Evolutionary conservation across 2,888 invertebrate genomes (phyloP).

Genomic region (Sinotaia quadrata): DNA sequence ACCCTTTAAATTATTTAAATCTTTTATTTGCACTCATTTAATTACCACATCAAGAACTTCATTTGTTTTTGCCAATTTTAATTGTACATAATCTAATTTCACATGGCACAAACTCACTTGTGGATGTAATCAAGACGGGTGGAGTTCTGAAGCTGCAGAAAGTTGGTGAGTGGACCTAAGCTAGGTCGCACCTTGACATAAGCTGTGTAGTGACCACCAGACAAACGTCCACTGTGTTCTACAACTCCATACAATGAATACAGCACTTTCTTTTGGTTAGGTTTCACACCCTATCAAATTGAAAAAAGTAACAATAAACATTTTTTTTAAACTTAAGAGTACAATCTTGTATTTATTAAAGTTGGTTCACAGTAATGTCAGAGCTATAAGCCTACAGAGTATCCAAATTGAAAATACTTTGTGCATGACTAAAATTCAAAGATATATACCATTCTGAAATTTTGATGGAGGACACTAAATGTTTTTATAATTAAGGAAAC

Average conservation of each 20-base stretch:
- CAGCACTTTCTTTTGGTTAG: constrained; percentile 79
- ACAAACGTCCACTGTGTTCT: constrained; percentile 92
- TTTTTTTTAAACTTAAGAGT: background rate
- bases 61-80: background rate
- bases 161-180: constrained; percentile 52
- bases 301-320: constrained; percentile 5
- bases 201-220: constrained; percentile 93
- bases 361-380: no score
- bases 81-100: background rate
- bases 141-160: constrained; percentile 48
- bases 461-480: no score
- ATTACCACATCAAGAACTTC: background rate
- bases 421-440: no score
- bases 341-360: no score
- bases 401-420: no score
- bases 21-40: background rate
- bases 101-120: constrained; percentile 28
- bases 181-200: constrained; percentile 85
- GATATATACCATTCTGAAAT: no score
- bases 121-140: constrained; percentile 52
- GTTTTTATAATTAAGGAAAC: no score
- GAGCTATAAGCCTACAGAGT: background rate
- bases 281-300: constrained; percentile 63
- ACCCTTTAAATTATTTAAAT: no score
- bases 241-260: constrained; percentile 96